Base-by-base conservation (phyloP, 2,797 vertebrate genomes). In the Sebastes dallii region DNA sequence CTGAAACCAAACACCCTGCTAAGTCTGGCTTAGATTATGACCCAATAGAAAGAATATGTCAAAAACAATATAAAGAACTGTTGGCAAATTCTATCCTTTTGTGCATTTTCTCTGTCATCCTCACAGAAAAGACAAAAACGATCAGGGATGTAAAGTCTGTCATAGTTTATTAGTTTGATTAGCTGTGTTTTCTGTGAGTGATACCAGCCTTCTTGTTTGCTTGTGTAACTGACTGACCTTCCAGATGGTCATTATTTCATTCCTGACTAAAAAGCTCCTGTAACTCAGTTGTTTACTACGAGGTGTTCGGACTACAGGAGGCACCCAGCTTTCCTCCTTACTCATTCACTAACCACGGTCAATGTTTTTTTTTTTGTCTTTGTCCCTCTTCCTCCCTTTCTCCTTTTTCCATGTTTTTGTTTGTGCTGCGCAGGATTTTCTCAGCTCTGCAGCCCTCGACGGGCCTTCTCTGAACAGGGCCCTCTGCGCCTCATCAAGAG, bases 401-500 rank as follows among this genome's bases (percentile, higher is more conserved):
- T 72, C 77, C 80, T 82, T 82, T 81, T 78, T 86, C 80, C 65
- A 60, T 85, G 76, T 93, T 86, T 94, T 95, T 14, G 96, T 97
- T 96, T 96, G 81, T 96, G 96, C 96, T 93, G 73, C 96, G 94
- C 98, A 99, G 98, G 98, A 97, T 97, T 99, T 96, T 98, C 98
- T 95, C 98, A 99, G 96, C 98, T 99, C 96, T 99, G 98, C 98
- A 99, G 98, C 97, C 98, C 98, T 80, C 98, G 98, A 89, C 97
- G 98, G 97, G 98, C 98, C 86, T 98, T 99, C 97, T 99, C 98
- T 96, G 98, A 99, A 94, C 98, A 99, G 95, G 98, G 98, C 95
- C 98, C 98, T 90, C 98, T 99, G 95, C 98, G 98, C 91, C 97
- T 99, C 95, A 99, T 99, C 98, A 98, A 99, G 97, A 99, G 99